phyloP scores from a whole-genome alignment of 2,113 vertebrate species.

The Montifringilla adamsi region DNA sequence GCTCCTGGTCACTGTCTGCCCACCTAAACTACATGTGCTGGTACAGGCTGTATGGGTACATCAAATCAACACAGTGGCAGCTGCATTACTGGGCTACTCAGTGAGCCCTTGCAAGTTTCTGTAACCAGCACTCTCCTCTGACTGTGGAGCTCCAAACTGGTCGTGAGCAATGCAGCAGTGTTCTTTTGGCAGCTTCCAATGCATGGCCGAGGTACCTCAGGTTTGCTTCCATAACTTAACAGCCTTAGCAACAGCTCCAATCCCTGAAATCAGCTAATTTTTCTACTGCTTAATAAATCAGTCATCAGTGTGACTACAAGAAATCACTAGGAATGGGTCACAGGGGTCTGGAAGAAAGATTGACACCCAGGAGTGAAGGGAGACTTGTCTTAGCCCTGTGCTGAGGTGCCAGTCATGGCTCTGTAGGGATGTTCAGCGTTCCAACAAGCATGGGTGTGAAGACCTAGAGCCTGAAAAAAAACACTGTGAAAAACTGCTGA shows the following conservation, averaged over 20 bases:
- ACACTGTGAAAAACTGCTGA: not conserved
- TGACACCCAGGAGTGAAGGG: not conserved
- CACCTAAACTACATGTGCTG: not conserved
- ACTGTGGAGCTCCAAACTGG: not conserved
- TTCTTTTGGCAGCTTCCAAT: not conserved
- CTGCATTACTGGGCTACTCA: not conserved
- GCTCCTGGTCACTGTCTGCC: not conserved
- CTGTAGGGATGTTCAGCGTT: not conserved
- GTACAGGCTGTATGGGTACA: fast-evolving
- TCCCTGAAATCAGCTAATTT: not conserved
- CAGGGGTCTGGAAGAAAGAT: not conserved
- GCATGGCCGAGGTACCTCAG: no score
- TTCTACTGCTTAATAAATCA: not conserved
- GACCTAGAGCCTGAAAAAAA: not conserved
- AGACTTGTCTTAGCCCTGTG: not conserved
- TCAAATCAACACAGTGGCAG: not conserved
- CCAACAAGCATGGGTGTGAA: not conserved
- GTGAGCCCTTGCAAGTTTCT: not conserved
- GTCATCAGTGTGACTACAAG: not conserved
- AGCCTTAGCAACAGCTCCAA: not conserved
- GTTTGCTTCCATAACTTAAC: not conserved
- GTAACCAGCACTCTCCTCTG: not conserved
- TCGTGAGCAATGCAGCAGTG: not conserved
- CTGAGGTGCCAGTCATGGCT: not conserved
- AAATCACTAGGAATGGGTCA: not conserved